Evolutionary conservation across 1,140 invertebrate species (phyloP).

Genomic region (Sitobion miscanthi): DNA sequence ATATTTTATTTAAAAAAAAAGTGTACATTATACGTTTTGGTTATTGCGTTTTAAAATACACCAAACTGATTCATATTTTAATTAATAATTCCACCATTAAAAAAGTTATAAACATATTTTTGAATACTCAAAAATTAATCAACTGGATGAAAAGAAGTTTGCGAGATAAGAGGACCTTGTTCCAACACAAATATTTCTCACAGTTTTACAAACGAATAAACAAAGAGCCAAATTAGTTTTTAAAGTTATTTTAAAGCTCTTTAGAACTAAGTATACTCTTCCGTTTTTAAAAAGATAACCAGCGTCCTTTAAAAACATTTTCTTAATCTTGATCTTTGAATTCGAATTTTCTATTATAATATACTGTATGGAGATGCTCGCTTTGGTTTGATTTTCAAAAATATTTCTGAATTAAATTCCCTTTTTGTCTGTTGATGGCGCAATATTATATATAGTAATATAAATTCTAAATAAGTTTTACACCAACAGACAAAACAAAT

Average conservation of each 20-base stretch:
- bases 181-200: constrained; percentile 13
- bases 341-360: constrained; percentile 22
- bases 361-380: background rate
- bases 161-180: background rate
- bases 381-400: constrained; percentile 2
- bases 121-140: constrained; percentile 34
- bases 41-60: background rate
- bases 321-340: background rate
- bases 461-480: background rate
- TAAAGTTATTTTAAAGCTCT: constrained; percentile 26
- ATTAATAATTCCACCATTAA: background rate
- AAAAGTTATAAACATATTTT: constrained; percentile 32
- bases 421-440: background rate
- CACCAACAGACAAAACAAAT: background rate
- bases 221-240: constrained; percentile 37
- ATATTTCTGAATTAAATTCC: background rate
- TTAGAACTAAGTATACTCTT: background rate
- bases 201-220: constrained; percentile 35
- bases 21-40: background rate
- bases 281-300: constrained; percentile 14
- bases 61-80: background rate
- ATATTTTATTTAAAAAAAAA: background rate
- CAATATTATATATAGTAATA: background rate
- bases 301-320: background rate
- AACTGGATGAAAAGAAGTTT: constrained; percentile 16